Base-by-base conservation (phyloP, 2,888 invertebrate genomes). In the Acheta domesticus region DNA sequence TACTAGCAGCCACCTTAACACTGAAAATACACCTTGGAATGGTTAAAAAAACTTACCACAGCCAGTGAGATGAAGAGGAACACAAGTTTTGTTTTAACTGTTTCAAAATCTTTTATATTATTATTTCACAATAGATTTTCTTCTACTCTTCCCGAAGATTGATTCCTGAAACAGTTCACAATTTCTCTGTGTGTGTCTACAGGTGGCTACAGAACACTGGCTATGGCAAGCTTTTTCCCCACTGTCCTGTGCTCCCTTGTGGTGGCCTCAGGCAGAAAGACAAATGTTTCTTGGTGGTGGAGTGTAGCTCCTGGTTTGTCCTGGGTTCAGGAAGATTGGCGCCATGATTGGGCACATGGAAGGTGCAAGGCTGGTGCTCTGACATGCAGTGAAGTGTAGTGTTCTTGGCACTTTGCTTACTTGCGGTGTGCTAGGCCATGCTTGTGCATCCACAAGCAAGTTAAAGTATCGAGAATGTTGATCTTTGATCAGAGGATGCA, bases 1-100 rank as follows among this genome's bases (percentile, higher is more conserved):
- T 62, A 62, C 62, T 62, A 62, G 62, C 62, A 62, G 62, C 62
- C 62, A 62, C 62, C 62, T 62, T 62, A 62, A 62, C 62, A 62
- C 62, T 19, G 16, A 62, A 62, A 62, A 62, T 19, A 19, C 14
- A 62, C 62, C 62, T 62, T 62, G 62, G n/a, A 62, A 62, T 62
- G 62, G 16, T 62, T 19, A 19, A n/a, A 62, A 62, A 62, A 62
- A 62, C 62, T 62, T 62, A 62, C 62, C 62, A 62, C 62, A 62
- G 62, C 62, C 62, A 62, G 62, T 62, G 62, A n/a, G 62, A 19
- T 62, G 62, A 62, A 62, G 62, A 19, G 62, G 62, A 62, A 62
- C 62, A 62, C 62, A 19, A 62, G 62, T 62, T 62, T 62, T 62
- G 62, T n/a, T 62, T 62, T 62, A 62, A 62, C 62, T 62, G 62